Evolutionary conservation across 2,797 vertebrate genomes (phyloP), one percentile per base, ranked within the genome.

Genomic region (Orientallactaga sibirica): DNA sequence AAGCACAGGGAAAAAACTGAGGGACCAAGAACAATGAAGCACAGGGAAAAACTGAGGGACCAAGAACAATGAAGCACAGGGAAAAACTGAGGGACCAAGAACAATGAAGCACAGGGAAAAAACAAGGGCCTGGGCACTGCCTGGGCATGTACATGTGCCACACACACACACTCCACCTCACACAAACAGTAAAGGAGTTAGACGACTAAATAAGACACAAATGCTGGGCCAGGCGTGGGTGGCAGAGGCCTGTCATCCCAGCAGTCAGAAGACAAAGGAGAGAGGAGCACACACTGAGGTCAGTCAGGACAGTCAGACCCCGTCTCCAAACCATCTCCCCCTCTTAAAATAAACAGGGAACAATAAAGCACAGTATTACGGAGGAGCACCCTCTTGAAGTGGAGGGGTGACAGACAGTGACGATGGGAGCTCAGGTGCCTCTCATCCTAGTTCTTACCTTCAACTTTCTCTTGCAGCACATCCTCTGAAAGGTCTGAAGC

Each of bases 401-500:
- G 76, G 41, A 80, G 41, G 29, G 52, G 15, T 20, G 27, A 18
- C 0, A 64, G 37, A 7, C n/a, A 27, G 3, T 29, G n/a, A 70
- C 1, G 15, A 33, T 1, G n/a, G 7, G 25, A 62, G 77, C 15
- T 8, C 25, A 0, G 20, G 1, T 2, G 29, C 78, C 33, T 92
- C 22, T 52, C 95, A 10, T 7, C 73, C 43, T 93, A 70, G 66
- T 76, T 37, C 71, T 97, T 98, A 99, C 99, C 99, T 24, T 99
- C 98, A 20, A 99, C 98, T 96, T 99, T 99, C 92, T 99, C 99
- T 96, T 98, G 98, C 43, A 99, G 90, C 27, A 97, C 70, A 10
- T 98, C 98, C 75, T 99, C 98, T 0, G 98, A 98, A 96, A 99
- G 98, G 97, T 99, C 98, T 0, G 99, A 99, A 0, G 99, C 99